Evolutionary conservation across 2,888 invertebrate species (phyloP), one percentile per base, ranked within the genome.

Genomic region (Eumerus sabulonum): DNA sequence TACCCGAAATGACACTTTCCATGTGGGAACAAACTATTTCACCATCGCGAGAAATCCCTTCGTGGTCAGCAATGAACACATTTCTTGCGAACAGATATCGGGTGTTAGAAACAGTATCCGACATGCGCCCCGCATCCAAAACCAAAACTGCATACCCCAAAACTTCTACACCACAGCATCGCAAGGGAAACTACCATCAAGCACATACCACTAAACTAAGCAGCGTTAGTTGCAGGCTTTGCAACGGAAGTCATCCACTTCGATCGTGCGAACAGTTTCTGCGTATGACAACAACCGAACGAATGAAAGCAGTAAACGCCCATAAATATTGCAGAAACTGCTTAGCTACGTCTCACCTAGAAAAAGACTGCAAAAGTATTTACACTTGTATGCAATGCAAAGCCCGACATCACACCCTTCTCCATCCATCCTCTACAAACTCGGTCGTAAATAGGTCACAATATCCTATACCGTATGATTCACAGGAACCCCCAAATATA

Each of bases 21-120:
- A n/a, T 40, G 3, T 40, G 40, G n/a, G 40, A 40, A 40, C 40
- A 40, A 40, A n/a, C 40, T n/a, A n/a, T 40, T n/a, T n/a, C 40
- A 11, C 2, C 11, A n/a, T n/a, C 11, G 2, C n/a, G 40, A n/a
- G 40, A 40, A n/a, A 40, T 40, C 9, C 11, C 40, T 40, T n/a
- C 11, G 1, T 40, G 40, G 40, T 11, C 11, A n/a, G 40, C 3
- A 1, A 40, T 40, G n/a, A n/a, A 40, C n/a, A 40, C 40, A n/a
- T 40, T 40, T 40, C n/a, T 40, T n/a, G 9, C 40, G 11, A 3
- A 40, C n/a, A 11, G 40, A 11, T 40, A 40, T n/a, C 40, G 40
- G 2, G 11, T 40, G n/a, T n/a, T 40, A 5, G 40, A 40, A 40
- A 40, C 40, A 40, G 40, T 40, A n/a, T 40, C 40, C 11, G 40